Evolutionary conservation across 2,113 vertebrate genomes (phyloP), one percentile per base, ranked within the genome.

Genomic region (Zosterops hypoxanthus): DNA sequence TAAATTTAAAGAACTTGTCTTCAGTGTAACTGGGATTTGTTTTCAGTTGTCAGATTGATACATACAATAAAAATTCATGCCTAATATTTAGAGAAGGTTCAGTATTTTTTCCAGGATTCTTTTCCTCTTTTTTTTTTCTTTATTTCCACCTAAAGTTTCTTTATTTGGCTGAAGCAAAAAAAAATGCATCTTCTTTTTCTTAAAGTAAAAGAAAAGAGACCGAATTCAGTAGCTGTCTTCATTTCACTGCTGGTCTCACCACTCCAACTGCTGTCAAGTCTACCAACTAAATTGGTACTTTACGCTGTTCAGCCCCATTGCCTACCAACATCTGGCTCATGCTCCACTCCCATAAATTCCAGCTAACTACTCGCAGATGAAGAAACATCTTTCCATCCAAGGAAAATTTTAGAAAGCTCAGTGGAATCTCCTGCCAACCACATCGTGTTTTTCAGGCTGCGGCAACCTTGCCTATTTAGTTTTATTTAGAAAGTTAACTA

Each of bases 371-470:
- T 96, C 53, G 56, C 96, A 96, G 88, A 94, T 96, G 95, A 95
- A 96, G 93, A 90, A 95, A 93, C 85, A 92, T 96, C 82, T 82
- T 95, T 95, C 92, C 85, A 94, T 95, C 90, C 94, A 97, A 96
- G 95, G 93, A 96, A 94, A 96, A 90, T 92, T 96, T 96, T 46
- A 94, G 88, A 96, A 94, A 93, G 88, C 93, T 96, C 85, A 75
- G 71, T 94, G 90, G 64, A 96, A 94, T 86, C 93, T 82, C 69
- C 92, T 86, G 82, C 90, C 88, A 93, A 86, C 93, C 95, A 64
- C 90, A 94, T 60, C 3, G 1, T 29, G 79, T 57, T 95, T 94
- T 73, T 64, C 68, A 92, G 80, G 39, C 57, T 92, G 82, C 5
- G 23, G 93, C 94, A 97, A 88, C 52, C 85, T 88, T 64, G 82